Evolutionary conservation across 2,113 vertebrate species (phyloP), one percentile per base, ranked within the genome.

Genomic region (rat (Rattus norvegicus)): DNA sequence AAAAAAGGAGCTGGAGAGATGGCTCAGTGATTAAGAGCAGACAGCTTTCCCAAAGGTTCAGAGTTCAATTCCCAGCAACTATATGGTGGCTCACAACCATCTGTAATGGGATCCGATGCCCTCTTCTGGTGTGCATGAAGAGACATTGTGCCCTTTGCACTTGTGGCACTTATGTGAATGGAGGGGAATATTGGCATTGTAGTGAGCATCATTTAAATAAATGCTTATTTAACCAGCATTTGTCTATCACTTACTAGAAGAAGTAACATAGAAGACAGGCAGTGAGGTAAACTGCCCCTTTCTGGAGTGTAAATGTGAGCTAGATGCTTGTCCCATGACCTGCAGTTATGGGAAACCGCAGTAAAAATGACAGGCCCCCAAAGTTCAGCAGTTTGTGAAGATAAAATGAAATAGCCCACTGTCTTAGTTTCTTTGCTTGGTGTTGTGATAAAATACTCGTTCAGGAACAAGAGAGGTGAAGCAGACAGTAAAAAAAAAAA

Each of bases 401-500:
- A 97, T 88, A 4, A 95, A 92, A 67, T 79, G 30, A 95, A 88
- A 91, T 54, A 92, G 49, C 43, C 30, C n/a, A 39, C 36, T 26
- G n/a, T 47, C 59, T 84, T 30, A 63, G 56, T 43, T 63, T 63
- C 36, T 84, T 63, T 43, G 22, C 24, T 43, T 84, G 52, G 43
- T 28, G 81, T 3, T 84, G 56, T 63, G n/a, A 39, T 63, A 63
- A 84, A 43, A 43, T 39, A 63, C 22, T 83, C 56, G 43, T 26
- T 39, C 36, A 24, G 43, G n/a, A 24, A 59, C 54, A 61, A 61
- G 54, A n/a, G 20, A 59, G 11, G 22, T n/a, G 19, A 36, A 59
- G 2, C 80, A 84, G 56, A n/a, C 3, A 26, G 56, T 39, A 63
- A 63, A 63, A 63, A 19, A 63, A 65, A 28, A 54, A 26, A 39